Evolutionary conservation across 2,113 vertebrate genomes (phyloP), one percentile per base, ranked within the genome.

Genomic region (Alligator mississippiensis): DNA sequence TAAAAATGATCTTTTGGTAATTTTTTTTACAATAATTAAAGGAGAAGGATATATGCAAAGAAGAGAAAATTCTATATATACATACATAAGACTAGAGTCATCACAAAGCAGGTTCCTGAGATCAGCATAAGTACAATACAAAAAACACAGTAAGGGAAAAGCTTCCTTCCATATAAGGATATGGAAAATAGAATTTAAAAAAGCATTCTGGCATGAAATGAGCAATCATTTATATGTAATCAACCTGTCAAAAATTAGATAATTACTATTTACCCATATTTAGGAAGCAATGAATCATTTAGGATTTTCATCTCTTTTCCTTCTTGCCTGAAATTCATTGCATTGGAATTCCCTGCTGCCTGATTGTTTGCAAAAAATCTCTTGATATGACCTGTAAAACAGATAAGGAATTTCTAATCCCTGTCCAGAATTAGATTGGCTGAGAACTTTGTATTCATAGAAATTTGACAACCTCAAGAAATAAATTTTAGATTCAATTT

Each of bases 11-110:
- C 24, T 18, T 86, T 85, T 80, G 82, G 17, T 87, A 9, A 9
- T 80, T 85, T 60, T 66, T 88, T 88, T 91, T 17, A 38, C 77
- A 6, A 15, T 64, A 58, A 61, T 63, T 38, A 80, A 80, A 60
- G 62, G 64, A 62, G 11, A 58, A 78, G 72, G 62, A 30, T 21
- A 81, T 64, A 64, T 34, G 34, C 34, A 34, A 58, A 83, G 17
- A 90, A 22, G 19, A 68, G n/a, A 70, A 55, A 66, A 58, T 3
- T 83, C 34, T 91, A 7, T 30, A 63, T 11, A 7, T 80, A 77
- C 30, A 87, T 24, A 34, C 0, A 0, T 34, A 19, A 30, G 28
- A 59, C 57, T 62, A 57, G 87, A 92, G 74, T 84, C 16, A 81
- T 85, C 21, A 72, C 24, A 77, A 47, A 77, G 13, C 47, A 72